These are phyloP conservation scores for Rhabdomys dilectus DNA, from an alignment of 2,113 vertebrate species.

Conservation along the genomic window DNA sequence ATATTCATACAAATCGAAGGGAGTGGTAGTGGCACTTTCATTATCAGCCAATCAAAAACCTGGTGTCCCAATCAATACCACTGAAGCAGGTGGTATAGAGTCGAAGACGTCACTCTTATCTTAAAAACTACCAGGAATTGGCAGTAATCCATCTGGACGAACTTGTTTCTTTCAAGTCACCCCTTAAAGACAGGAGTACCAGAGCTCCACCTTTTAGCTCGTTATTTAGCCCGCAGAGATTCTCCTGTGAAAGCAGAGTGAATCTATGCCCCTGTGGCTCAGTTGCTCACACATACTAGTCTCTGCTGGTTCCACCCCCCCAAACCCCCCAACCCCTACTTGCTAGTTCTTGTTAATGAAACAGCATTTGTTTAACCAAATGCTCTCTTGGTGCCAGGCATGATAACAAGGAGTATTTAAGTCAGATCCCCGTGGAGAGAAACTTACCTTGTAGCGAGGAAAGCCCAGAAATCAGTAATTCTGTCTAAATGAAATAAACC, in stretches of 20 bases:
- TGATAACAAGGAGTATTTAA: neutral
- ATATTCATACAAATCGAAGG: slow-evolving; percentile 3
- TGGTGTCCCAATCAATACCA: slow-evolving; percentile 1
- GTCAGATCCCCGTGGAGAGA: neutral
- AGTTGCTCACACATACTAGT: neutral
- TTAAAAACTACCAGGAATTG: slow-evolving; percentile 37
- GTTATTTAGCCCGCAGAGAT: neutral
- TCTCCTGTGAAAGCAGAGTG: neutral
- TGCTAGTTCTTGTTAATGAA: neutral
- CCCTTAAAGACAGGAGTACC: neutral
- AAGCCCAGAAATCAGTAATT: neutral
- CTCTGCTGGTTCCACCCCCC: neutral
- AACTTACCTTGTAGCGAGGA: neutral
- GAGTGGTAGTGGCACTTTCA: slow-evolving; percentile 34
- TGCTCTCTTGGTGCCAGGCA: neutral
- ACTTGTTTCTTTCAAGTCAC: slow-evolving; percentile 38
- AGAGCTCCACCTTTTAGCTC: neutral
- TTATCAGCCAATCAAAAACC: slow-evolving; percentile 51
- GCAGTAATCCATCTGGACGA: neutral
- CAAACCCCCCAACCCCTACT: neutral
- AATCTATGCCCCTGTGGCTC: neutral
- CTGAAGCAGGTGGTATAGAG: slow-evolving; percentile 31
- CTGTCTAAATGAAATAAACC: neutral
- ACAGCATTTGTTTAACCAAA: neutral
- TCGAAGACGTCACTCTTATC: slow-evolving; percentile 40